Percentiles rank a stretch among this genome's conserved stretches.
Conservation (phyloP, 1,140 invertebrate genomes). For the Drosophila kepulauana region DNA sequence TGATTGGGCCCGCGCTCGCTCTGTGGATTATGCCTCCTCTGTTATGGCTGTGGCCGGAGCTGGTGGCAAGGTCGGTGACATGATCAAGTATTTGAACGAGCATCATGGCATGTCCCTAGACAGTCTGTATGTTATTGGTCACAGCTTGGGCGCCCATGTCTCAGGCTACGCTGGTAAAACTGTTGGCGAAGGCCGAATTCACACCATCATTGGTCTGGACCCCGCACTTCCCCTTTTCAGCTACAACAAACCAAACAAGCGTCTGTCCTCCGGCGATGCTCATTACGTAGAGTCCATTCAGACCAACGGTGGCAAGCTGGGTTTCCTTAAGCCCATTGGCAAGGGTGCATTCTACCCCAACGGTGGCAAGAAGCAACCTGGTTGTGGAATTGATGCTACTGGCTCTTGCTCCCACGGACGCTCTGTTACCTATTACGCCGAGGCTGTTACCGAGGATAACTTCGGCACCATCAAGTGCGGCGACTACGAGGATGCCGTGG, state of each 20-base stretch:
- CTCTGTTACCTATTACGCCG: constrained; percentile 87
- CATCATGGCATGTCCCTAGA: constrained; percentile 69
- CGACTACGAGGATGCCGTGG: constrained; percentile 59
- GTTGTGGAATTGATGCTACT: constrained; percentile 83
- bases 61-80: constrained; percentile 76
- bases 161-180: constrained; percentile 86
- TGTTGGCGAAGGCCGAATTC: constrained; percentile 57
- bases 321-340: constrained; percentile 85
- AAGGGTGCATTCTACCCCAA: constrained; percentile 86
- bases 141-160: constrained; percentile 85
- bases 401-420: constrained; percentile 85
- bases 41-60: constrained; percentile 85
- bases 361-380: constrained; percentile 86
- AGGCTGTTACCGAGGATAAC: constrained; percentile 73
- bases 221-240: constrained; percentile 85
- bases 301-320: constrained; percentile 86
- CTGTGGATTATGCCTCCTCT: constrained; percentile 85
- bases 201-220: constrained; percentile 84
- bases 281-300: constrained; percentile 86
- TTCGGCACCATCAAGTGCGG: constrained; percentile 62
- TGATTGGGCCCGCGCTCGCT: constrained; percentile 85
- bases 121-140: constrained; percentile 64
- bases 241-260: constrained; percentile 56
- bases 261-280: constrained; percentile 83
- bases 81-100: constrained; percentile 73